Conservation (phyloP, 2,888 invertebrate species). For the Euzophera pinguis region DNA sequence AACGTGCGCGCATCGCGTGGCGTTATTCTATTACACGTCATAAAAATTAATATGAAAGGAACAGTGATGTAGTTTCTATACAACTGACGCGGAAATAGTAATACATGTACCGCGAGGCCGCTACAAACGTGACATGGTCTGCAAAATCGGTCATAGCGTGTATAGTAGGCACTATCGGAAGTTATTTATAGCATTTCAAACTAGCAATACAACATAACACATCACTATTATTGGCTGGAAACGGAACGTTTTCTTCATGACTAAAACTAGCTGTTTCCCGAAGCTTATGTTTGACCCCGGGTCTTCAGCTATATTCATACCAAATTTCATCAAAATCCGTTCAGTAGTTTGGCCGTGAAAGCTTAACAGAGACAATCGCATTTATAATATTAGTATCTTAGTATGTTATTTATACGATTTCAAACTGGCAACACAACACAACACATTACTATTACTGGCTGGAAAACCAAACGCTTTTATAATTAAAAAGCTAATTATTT, state of each 20-base stretch:
- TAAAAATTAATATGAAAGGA: slow-evolving; percentile 60
- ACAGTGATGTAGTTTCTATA: slow-evolving; percentile 48
- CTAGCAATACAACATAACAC: slow-evolving; percentile 16
- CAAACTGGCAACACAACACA: slow-evolving; percentile 20
- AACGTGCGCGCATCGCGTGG: slow-evolving; percentile 50
- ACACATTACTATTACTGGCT: neutral
- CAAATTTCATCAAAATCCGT: no score
- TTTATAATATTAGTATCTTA: no score
- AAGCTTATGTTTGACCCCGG: no score
- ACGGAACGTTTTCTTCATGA: neutral
- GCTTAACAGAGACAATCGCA: no score
- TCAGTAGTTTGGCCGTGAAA: no score
- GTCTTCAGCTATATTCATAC: no score
- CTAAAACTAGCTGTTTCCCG: no score
- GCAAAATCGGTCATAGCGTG: slow-evolving; percentile 38
- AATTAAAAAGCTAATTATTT: slow-evolving; percentile 19
- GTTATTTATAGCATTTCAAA: slow-evolving; percentile 14
- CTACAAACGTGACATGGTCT: slow-evolving; percentile 35
- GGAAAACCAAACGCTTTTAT: neutral
- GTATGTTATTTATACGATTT: no score
- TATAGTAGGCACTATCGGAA: slow-evolving; percentile 19
- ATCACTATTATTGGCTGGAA: slow-evolving; percentile 1
- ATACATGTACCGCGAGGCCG: slow-evolving; percentile 10
- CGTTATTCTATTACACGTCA: slow-evolving; percentile 44
- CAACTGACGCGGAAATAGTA: slow-evolving; percentile 41